phyloP scores from a whole-genome alignment of 1,140 invertebrate species.

The Formica selysi region DNA sequence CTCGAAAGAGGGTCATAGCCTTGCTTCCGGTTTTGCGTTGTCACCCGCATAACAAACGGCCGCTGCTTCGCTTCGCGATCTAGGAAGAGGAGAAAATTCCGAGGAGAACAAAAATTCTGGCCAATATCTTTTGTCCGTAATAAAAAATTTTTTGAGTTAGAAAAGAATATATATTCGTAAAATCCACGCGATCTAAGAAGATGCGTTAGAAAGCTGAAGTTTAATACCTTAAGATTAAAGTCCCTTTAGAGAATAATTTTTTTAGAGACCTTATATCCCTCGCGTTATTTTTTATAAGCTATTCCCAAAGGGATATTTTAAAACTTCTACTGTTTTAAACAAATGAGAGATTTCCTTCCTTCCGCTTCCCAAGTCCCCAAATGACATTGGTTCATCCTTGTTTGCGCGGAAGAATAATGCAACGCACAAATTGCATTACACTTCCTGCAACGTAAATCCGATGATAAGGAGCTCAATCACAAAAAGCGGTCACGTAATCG shows the following conservation, averaged over 20 bases:
- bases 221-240: not conserved
- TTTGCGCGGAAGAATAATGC: not conserved
- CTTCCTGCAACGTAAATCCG: conserved; percentile 45
- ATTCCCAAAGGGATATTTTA: not conserved
- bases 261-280: not conserved
- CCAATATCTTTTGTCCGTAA: not conserved
- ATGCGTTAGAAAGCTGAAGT: not conserved
- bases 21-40: conserved; percentile 63
- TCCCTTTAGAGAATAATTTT: not conserved
- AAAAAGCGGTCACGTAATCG: conserved; percentile 51
- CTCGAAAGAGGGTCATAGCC: conserved; percentile 66
- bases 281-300: not conserved
- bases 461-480: conserved; percentile 38
- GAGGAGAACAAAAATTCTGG: not conserved
- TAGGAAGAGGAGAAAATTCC: not conserved
- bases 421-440: not conserved
- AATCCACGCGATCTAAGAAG: not conserved
- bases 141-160: not conserved
- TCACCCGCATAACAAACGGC: conserved; percentile 61
- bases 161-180: no score
- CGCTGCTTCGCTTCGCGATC: not conserved
- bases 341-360: not conserved
- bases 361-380: not conserved
- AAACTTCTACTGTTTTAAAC: not conserved
- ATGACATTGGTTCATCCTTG: not conserved